Evolutionary conservation across 2,113 vertebrate species (phyloP), one percentile per base, ranked within the genome.

Genomic region (Dipodomys spectabilis): DNA sequence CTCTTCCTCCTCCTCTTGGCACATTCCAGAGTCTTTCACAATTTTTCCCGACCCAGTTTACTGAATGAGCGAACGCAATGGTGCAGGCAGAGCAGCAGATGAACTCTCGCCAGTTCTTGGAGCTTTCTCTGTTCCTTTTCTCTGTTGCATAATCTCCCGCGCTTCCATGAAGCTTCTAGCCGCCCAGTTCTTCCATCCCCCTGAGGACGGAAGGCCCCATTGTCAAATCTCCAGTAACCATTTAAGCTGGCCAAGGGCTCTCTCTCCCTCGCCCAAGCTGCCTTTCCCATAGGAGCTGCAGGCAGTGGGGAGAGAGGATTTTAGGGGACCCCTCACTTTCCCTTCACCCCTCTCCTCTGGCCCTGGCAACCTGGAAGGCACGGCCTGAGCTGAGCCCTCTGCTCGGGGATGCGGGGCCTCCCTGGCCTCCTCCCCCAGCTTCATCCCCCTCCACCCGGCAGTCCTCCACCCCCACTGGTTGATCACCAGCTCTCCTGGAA

Each of bases 391-490:
- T 1, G 2, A 89, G 13, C 13, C 69, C n/a, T 39, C 60, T 12
- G 5, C 45, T 83, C 49, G 15, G 28, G 32, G 32, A 45, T 44
- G 32, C 62, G 10, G 64, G 32, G 32, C 15, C 7, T 18, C 13
- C 12, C 9, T 45, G 10, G 4, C 5, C 62, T 27, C 18, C 30
- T 20, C 39, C 7, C 2, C 3, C 35, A 25, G n/a, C 6, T 19
- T 35, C 25, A 7, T 45, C 35, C 69, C 60, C 81, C 32, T 20
- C 18, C 23, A 3, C 3, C 8, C 44, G 23, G 15, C 7, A 35
- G 1, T 15, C 20, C 5, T 64, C 18, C 20, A 6, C 10, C 4
- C 6, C 1, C 32, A 23, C 60, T 20, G 11, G 18, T 4, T 28
- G 49, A 18, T 45, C 69, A 44, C n/a, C n/a, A 75, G 49, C 81